Evolutionary conservation across 2,113 vertebrate genomes (phyloP), one percentile per base, ranked within the genome.

Genomic region (Marcusenius ussheri): DNA sequence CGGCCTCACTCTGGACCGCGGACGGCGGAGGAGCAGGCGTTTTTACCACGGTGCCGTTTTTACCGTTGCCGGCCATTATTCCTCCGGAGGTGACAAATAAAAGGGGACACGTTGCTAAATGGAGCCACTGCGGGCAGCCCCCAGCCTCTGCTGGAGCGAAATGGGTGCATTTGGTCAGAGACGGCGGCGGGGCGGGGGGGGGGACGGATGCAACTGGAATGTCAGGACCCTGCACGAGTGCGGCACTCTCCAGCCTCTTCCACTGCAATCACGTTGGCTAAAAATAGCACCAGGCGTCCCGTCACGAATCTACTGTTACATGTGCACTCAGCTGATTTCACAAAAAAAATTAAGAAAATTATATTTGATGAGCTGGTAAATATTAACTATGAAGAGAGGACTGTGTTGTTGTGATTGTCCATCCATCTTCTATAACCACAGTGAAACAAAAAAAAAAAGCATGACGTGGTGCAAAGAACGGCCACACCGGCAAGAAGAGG

Each of bases 21-120:
- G 46, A 85, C 46, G 13, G 85, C 15, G 50, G 50, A 56, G 85
- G 50, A 39, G n/a, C 49, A 42, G 85, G 4, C 45, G 89, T n/a
- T n/a, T 87, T 66, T 70, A 87, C 31, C 2, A 17, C 35, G 62
- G 42, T 42, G 21, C 7, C 24, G 35, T 8, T 42, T 58, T 86
- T 62, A 8, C 15, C 27, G 21, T 85, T 46, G 21, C 51, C 24
- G 45, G 35, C 83, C 42, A 66, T 87, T 86, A 66, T 90, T 85
- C 42, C 45, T 62, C 70, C 19, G 58, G 45, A 31, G 49, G 31
- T 11, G 80, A 86, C 19, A 70, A 21, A 90, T 46, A 84, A n/a
- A 47, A 85, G n/a, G 85, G 62, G 89, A 17, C 89, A 87, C n/a
- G 35, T 24, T 47, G 15, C 51, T 86, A 53, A 47, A 90, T 10